phyloP scores from a whole-genome alignment of 2,888 invertebrate species.

The Suillia variegata region DNA sequence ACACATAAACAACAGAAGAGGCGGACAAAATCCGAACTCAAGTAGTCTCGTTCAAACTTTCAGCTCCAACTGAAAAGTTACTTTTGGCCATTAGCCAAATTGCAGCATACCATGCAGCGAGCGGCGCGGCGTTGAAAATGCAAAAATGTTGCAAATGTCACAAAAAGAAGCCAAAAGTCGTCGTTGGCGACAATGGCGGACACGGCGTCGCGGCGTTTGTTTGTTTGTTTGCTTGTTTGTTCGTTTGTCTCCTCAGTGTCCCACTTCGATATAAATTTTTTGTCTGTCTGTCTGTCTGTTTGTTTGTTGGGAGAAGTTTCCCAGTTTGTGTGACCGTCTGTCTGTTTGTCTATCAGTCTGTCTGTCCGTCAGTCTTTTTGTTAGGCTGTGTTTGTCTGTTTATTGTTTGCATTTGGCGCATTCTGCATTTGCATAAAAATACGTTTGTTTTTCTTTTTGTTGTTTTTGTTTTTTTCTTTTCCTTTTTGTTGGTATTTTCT shows the following conservation, averaged over 20 bases:
- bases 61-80: constrained; percentile 8
- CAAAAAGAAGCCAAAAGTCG: constrained; percentile 17
- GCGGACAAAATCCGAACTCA: neutral
- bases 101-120: constrained; percentile 15
- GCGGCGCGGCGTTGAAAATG: neutral
- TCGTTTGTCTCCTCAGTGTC: neutral
- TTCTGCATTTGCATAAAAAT: constrained; percentile 20
- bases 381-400: too few species aligned
- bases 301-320: neutral
- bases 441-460: too few species aligned
- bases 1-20: neutral
- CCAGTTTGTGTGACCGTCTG: neutral
- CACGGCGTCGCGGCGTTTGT: constrained; percentile 4
- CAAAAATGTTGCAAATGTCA: constrained; percentile 17
- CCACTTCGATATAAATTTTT: constrained; percentile 17
- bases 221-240: neutral
- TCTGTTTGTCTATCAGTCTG: constrained; percentile 13
- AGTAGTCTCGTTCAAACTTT: constrained; percentile 8
- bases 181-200: neutral
- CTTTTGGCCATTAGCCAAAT: constrained; percentile 30
- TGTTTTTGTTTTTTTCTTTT: too few species aligned
- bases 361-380: too few species aligned
- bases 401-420: constrained; percentile 9
- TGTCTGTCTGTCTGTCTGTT: too few species aligned
- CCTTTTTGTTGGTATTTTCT: too few species aligned